Percentiles rank a stretch among this genome's conserved stretches.
Evolutionary conservation across 2,888 invertebrate genomes (phyloP).

Genomic region (Acrobasis suavella): DNA sequence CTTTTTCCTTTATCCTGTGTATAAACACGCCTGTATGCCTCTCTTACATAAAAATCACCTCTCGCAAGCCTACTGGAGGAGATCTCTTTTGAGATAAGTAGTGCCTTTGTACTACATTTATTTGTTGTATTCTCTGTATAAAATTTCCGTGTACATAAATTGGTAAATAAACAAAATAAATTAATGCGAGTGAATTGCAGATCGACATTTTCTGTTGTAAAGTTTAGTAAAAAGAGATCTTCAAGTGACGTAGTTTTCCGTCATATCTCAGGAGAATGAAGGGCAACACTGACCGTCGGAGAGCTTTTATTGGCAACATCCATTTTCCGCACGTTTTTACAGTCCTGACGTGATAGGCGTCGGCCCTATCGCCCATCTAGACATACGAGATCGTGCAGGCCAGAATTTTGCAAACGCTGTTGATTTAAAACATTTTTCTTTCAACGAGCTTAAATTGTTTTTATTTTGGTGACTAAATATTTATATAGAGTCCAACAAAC

Average conservation of each 20-base stretch:
- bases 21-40: too few species aligned
- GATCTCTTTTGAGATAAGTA: too few species aligned
- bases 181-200: not conserved
- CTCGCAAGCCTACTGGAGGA: too few species aligned
- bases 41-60: too few species aligned
- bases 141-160: too few species aligned
- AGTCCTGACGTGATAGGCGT: constrained; percentile 21
- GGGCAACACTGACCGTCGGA: constrained; percentile 2
- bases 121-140: too few species aligned
- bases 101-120: too few species aligned
- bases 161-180: too few species aligned
- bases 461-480: not conserved
- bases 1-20: too few species aligned
- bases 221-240: not conserved
- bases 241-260: not conserved
- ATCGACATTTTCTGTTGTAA: too few species aligned
- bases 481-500: too few species aligned
- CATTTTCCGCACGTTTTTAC: constrained; percentile 20
- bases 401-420: constrained; percentile 15
- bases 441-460: not conserved
- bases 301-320: constrained; percentile 14
- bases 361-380: constrained; percentile 15
- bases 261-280: constrained; percentile 8
- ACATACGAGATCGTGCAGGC: constrained; percentile 17
- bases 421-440: constrained; percentile 4